A percentile compares a stretch with the other conserved stretches of the same genome.
Conservation (phyloP, 1,140 invertebrate genomes). For the Berghia stephanieae region DNA sequence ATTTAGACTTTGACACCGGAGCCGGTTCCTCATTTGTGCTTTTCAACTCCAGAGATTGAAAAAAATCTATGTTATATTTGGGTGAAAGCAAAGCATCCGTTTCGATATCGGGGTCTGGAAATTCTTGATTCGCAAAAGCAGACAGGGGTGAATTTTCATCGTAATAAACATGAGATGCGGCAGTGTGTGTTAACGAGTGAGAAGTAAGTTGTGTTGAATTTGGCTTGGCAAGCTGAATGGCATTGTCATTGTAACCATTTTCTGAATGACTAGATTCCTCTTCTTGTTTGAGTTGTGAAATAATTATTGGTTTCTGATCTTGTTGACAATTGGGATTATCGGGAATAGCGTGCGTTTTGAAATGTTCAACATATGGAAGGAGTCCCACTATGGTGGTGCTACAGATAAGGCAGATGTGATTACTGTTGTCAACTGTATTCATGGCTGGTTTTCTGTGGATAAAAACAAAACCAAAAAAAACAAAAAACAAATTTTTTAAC, state of each 20-base stretch:
- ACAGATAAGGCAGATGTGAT: conserved; percentile 86
- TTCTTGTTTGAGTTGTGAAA: too few species aligned
- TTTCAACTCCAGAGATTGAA: conserved; percentile 83
- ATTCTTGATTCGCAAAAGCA: conserved; percentile 20
- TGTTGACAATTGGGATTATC: too few species aligned
- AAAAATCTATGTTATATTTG: conserved; percentile 70
- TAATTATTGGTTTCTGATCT: too few species aligned
- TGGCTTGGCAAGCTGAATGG: too few species aligned
- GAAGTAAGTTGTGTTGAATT: too few species aligned
- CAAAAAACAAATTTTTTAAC: too few species aligned
- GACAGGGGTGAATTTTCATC: conserved; percentile 37
- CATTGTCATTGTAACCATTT: too few species aligned
- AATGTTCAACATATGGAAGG: conserved; percentile 81
- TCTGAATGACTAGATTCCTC: too few species aligned
- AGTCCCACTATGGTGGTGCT: conserved; percentile 81
- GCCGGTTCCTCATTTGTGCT: conserved; percentile 73
- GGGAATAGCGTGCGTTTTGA: conserved; percentile 22
- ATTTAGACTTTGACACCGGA: conserved; percentile 9
- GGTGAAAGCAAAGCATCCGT: conserved; percentile 14
- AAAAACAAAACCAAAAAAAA: conserved; percentile 22
- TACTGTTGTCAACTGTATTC: conserved; percentile 42
- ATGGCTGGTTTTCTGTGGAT: conserved; percentile 37
- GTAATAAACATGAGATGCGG: conserved; percentile 18
- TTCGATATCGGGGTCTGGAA: conserved; percentile 20
- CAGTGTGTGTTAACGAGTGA: too few species aligned